Evolutionary conservation across 2,113 vertebrate species (phyloP).

Genomic region (Lichenostomus cassidix): DNA sequence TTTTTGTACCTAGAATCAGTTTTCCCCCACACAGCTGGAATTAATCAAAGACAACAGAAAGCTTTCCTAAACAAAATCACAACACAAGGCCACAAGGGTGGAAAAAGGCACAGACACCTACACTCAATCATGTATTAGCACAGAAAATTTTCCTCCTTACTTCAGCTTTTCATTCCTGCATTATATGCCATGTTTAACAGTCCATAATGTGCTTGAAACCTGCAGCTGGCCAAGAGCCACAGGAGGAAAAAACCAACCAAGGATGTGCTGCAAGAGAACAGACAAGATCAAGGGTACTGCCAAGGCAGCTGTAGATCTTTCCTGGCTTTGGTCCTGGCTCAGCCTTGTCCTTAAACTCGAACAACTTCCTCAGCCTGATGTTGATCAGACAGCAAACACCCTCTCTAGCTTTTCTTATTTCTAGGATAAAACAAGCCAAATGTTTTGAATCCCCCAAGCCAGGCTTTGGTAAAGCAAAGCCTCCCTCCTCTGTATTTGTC

Average conservation of each 20-base stretch:
- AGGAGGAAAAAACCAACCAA: neutral
- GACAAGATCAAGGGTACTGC: conserved; percentile 35
- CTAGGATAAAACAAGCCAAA: neutral
- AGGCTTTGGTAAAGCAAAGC: neutral
- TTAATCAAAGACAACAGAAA: conserved; percentile 1
- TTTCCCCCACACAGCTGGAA: neutral
- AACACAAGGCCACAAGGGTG: neutral
- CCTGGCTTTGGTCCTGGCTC: neutral
- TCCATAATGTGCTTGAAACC: neutral
- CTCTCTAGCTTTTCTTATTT: neutral
- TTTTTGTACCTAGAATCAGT: neutral
- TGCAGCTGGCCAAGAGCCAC: conserved; percentile 10
- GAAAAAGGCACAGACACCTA: neutral
- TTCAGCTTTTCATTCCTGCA: neutral
- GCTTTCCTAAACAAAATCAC: neutral
- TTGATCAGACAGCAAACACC: neutral
- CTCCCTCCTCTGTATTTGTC: neutral
- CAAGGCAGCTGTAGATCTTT: conserved; percentile 37
- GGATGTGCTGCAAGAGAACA: neutral
- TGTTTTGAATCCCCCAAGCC: neutral
- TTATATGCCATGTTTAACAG: neutral
- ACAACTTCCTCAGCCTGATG: neutral
- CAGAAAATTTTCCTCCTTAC: neutral
- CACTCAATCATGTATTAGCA: neutral
- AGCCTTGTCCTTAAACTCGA: neutral